phyloP scores from a whole-genome alignment of 2,113 vertebrate species.

The Oreochromis tanganicae region DNA sequence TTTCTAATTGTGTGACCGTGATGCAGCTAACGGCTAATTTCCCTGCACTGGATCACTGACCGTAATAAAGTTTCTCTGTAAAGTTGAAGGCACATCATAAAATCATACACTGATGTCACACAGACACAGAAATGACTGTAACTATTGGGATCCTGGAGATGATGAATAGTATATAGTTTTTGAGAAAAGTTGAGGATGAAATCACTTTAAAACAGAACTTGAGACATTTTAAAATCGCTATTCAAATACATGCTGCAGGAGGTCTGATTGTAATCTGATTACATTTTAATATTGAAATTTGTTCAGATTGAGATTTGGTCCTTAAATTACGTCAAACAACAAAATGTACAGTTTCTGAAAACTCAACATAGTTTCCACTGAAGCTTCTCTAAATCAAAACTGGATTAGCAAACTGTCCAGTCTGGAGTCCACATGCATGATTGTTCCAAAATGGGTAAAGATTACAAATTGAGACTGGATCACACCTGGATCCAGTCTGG shows the following conservation, averaged over 20 bases:
- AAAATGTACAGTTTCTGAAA: neutral
- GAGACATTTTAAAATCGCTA: neutral
- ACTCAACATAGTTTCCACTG: neutral
- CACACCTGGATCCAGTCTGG: neutral
- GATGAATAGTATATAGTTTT: neutral
- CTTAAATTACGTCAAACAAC: neutral
- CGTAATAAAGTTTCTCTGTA: rapidly evolving
- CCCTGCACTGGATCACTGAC: neutral
- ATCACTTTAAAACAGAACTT: neutral
- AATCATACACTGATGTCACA: neutral
- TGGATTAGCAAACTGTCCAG: rapidly evolving
- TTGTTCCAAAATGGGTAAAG: rapidly evolving
- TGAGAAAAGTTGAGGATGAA: neutral
- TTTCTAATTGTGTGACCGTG: neutral
- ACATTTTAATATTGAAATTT: neutral
- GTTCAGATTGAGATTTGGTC: neutral
- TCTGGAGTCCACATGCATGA: neutral
- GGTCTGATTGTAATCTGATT: neutral
- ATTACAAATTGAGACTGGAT: neutral
- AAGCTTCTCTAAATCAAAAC: neutral
- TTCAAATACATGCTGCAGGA: neutral
- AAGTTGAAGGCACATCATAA: neutral
- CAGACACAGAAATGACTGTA: rapidly evolving
- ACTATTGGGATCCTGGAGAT: neutral
- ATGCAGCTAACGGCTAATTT: neutral